Base-by-base conservation (phyloP, 2,888 invertebrate species). In the Augochlorella aurata region DNA sequence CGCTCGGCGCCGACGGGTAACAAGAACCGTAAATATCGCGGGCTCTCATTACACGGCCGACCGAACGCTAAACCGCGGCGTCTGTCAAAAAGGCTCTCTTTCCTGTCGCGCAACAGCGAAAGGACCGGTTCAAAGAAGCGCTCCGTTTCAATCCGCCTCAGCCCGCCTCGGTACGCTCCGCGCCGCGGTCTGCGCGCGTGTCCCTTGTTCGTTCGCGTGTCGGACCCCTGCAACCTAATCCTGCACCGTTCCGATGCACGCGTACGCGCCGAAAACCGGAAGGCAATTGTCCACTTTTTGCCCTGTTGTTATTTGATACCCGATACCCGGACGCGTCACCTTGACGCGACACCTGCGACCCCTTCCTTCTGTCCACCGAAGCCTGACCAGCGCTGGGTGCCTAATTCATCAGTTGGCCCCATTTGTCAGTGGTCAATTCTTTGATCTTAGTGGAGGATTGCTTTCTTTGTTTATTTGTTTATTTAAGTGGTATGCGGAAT, bases 1-100 rank as follows among this genome's bases (percentile, higher is more conserved):
- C 85, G 80, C 77, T 84, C 84, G 76, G 77, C 85, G 73, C 80
- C 38, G 76, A 79, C 77, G 82, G 69, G 68, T 79, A 79, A 79
- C 77, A 63, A 66, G 83, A 58, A 79, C 75, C 66, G 73, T 70
- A 85, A 83, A 86, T 83, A 85, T 82, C 75, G 50, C 67, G 68
- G 67, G 61, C 71, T 77, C 76, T 85, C 79, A 66, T 81, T 87
- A 81, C 63, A 63, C 69, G 73, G 70, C 58, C 78, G 75, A 84
- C 77, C 79, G 69, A 68, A 70, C 24, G 67, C 69, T 65, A 77
- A 82, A 74, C 44, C 65, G 67, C 24, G 58, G 54, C 38, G 63
- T 45, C 58, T 49, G 66, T 70, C 70, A 38, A 73, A 78, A 73
- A 52, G 65, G 50, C 24, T 18, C 65, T 58, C 49, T 38, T 63